phyloP scores from a whole-genome alignment of 2,797 vertebrate genomes.

The Zalophus californianus region DNA sequence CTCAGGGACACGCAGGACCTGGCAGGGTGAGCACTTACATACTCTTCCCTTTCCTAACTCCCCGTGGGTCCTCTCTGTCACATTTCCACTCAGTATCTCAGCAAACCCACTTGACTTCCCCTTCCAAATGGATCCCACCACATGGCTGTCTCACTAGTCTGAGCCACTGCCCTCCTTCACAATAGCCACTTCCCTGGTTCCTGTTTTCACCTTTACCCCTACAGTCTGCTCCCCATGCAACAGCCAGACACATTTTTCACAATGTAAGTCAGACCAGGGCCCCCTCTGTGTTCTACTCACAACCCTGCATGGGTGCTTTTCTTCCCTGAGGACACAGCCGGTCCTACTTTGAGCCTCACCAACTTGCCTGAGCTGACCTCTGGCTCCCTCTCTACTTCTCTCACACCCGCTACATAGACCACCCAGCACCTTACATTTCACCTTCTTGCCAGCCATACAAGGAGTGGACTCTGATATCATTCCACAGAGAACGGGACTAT shows the following conservation, averaged over 20 bases:
- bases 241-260: background rate
- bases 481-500: background rate
- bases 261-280: too few species aligned
- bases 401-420: too few species aligned
- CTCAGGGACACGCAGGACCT: background rate
- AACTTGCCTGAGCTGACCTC: background rate
- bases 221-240: background rate
- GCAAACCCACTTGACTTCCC: background rate
- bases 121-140: background rate
- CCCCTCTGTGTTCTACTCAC: background rate
- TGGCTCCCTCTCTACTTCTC: background rate
- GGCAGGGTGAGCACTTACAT: background rate
- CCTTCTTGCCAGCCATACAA: background rate
- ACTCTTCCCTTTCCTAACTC: background rate
- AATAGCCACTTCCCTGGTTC: background rate
- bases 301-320: background rate
- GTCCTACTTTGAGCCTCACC: fast-evolving
- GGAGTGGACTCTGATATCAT: too few species aligned
- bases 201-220: fast-evolving
- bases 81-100: background rate
- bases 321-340: background rate
- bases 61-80: background rate
- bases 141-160: background rate
- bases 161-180: background rate
- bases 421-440: background rate